A percentile compares a stretch with the other conserved stretches of the same genome.
Conservation (phyloP, 1,140 invertebrate genomes). For the Gyrodactylus salaris region DNA sequence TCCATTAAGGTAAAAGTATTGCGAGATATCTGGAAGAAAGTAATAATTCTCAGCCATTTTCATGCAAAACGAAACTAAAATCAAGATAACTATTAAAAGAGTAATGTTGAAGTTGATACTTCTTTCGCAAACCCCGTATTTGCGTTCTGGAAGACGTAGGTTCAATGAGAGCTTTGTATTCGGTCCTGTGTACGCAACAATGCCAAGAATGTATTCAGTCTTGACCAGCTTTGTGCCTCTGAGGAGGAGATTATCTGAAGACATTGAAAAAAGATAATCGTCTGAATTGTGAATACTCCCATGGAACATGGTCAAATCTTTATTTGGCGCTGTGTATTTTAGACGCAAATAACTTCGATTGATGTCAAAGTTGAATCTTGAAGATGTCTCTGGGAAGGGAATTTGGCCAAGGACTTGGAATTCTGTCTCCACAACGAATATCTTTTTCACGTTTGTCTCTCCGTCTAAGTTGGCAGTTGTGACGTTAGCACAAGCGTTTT, state of each 20-base stretch:
- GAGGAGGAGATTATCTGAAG: constrained; percentile 37
- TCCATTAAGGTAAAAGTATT: not conserved
- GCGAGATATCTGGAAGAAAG: not conserved
- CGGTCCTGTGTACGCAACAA: constrained; percentile 40
- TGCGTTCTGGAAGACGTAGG: not conserved
- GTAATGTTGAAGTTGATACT: not conserved
- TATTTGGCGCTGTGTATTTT: constrained; percentile 2
- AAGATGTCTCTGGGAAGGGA: constrained; percentile 12
- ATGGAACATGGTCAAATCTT: constrained; percentile 6
- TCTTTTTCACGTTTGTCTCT: constrained; percentile 21
- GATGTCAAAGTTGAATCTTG: not conserved
- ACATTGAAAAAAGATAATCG: constrained; percentile 17
- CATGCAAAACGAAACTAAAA: not conserved
- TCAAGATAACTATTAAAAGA: not conserved
- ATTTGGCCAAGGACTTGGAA: constrained; percentile 12
- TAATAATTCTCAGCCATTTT: not conserved
- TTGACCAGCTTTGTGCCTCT: constrained; percentile 42
- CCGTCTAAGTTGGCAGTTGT: constrained; percentile 23
- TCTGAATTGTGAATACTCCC: not conserved
- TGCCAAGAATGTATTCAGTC: constrained; percentile 34
- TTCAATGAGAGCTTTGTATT: constrained; percentile 34
- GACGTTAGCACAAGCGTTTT: constrained; percentile 19
- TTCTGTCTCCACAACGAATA: not conserved
- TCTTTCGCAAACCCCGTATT: not conserved
- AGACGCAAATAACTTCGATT: too few relatives aligned